phyloP scores from a whole-genome alignment of 2,797 vertebrate species.

The Chiroxiphia lanceolata region DNA sequence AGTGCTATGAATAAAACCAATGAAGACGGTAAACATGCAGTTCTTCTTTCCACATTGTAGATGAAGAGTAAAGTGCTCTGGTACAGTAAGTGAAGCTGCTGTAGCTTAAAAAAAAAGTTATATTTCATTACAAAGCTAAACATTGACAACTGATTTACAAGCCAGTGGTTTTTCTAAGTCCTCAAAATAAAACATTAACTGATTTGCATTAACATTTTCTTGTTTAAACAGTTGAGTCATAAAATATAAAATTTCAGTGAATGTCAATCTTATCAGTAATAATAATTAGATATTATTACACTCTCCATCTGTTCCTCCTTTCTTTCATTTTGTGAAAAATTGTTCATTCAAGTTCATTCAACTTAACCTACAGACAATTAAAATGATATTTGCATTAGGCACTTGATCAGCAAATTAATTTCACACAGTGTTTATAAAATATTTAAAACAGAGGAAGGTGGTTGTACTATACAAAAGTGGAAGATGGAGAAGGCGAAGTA shows the following conservation, averaged over 20 bases:
- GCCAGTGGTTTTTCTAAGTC: not conserved
- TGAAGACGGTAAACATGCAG: not conserved
- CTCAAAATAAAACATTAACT: not conserved
- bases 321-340: not conserved
- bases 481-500: not conserved
- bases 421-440: not conserved
- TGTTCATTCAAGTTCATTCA: not conserved
- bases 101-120: not conserved
- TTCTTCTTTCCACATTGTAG: not conserved
- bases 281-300: not conserved
- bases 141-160: not conserved
- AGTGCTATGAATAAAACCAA: not conserved
- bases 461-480: not conserved
- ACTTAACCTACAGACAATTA: not conserved
- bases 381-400: not conserved
- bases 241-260: not conserved
- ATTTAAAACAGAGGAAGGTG: not conserved
- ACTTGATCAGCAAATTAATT: not conserved
- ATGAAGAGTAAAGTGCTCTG: not conserved
- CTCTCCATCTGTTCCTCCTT: not conserved
- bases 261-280: not conserved
- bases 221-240: not conserved
- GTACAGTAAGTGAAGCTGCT: not conserved
- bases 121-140: not conserved
- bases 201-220: not conserved